Evolutionary conservation across 2,888 invertebrate genomes (phyloP).

Genomic region (Ernsta delagoae): DNA sequence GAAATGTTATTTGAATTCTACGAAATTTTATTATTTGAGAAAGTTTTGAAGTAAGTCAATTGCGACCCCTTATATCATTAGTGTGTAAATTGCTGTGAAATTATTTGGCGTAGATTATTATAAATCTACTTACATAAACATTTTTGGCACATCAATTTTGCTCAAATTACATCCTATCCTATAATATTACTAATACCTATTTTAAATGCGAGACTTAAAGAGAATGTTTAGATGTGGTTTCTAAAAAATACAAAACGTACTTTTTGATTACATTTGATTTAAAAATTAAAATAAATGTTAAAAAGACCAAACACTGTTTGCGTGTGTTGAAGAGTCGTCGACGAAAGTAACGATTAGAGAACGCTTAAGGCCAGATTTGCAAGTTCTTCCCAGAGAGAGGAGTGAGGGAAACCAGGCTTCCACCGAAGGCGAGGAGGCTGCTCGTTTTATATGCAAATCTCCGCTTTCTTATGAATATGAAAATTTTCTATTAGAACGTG

Average conservation of each 20-base stretch:
- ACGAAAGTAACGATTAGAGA: slow-evolving; percentile 9
- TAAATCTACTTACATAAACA: too few species aligned
- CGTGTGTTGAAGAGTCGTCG: too few species aligned
- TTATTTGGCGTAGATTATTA: neutral
- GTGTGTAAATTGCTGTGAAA: slow-evolving; percentile 4
- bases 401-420: slow-evolving; percentile 70
- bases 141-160: too few species aligned
- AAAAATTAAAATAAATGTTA: too few species aligned
- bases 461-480: slow-evolving; percentile 84
- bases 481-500: slow-evolving; percentile 85
- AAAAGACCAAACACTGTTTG: too few species aligned
- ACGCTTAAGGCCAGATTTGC: slow-evolving; percentile 17
- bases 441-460: slow-evolving; percentile 84
- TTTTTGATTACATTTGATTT: too few species aligned
- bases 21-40: slow-evolving; percentile 28
- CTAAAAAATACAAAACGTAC: too few species aligned
- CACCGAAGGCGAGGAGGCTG: slow-evolving; percentile 61
- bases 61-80: neutral
- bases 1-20: slow-evolving; percentile 31
- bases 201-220: too few species aligned
- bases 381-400: slow-evolving; percentile 62
- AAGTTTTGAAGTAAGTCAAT: slow-evolving; percentile 26
- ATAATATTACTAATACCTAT: too few species aligned
- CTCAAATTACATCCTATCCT: too few species aligned
- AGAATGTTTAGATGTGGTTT: too few species aligned